Percentiles rank a stretch among this genome's conserved stretches.
These are phyloP conservation scores for Alligator mississippiensis DNA, from an alignment of 2,113 vertebrate genomes.

Conservation along the genomic window DNA sequence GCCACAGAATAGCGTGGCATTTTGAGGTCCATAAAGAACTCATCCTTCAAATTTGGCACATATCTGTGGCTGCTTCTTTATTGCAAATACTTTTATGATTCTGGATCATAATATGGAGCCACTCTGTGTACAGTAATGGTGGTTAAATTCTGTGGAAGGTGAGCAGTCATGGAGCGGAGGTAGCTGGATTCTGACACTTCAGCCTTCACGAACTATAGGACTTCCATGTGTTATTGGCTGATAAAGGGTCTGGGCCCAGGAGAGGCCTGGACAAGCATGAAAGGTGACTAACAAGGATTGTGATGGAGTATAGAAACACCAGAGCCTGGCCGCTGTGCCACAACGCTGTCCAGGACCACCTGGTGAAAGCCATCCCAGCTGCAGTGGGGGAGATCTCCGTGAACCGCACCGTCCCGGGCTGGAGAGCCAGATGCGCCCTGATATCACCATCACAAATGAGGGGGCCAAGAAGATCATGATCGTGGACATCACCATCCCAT, in stretches of 20 bases:
- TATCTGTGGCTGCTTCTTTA: background rate
- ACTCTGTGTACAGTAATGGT: no score
- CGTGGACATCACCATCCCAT: no score
- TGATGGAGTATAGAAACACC: background rate
- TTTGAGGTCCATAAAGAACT: background rate
- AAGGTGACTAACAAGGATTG: background rate
- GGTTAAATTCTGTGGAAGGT: no score
- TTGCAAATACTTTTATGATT: background rate
- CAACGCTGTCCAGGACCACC: no score
- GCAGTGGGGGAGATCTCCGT: no score
- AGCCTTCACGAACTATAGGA: background rate
- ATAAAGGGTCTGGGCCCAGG: background rate
- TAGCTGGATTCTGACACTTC: background rate
- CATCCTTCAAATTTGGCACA: background rate
- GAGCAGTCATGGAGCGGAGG: background rate
- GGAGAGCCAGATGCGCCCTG: no score
- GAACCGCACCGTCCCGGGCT: no score
- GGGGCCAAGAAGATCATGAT: no score
- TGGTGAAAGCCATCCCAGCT: no score
- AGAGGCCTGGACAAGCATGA: background rate
- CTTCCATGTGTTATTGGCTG: background rate
- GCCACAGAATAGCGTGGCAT: background rate
- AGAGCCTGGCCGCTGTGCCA: no score
- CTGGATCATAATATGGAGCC: background rate
- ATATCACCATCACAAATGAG: no score